Conservation (phyloP, 2,888 invertebrate species). For the Sphecodes monilicornis region DNA sequence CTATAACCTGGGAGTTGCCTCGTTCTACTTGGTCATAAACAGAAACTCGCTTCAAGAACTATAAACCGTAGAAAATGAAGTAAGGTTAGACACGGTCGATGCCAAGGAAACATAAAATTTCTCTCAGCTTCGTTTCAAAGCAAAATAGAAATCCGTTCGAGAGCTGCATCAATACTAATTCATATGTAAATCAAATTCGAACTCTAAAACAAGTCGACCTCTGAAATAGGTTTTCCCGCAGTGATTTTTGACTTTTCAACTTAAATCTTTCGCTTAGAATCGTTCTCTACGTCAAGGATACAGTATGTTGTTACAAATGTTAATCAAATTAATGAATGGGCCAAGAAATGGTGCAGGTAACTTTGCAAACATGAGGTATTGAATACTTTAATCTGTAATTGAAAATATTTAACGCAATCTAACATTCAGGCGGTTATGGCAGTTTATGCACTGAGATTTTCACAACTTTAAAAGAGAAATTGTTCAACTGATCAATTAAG, state of each 20-base stretch:
- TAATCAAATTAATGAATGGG: not conserved
- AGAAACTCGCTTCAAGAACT: not conserved
- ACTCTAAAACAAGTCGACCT: not conserved
- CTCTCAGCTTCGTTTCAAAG: not conserved
- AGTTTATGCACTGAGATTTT: no score
- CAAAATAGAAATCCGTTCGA: not conserved
- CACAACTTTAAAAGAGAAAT: not conserved
- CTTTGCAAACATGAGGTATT: no score
- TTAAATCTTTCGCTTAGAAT: not conserved
- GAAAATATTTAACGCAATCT: no score
- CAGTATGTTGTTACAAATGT: not conserved
- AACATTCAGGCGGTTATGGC: no score
- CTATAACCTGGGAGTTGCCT: not conserved
- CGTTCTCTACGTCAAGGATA: not conserved
- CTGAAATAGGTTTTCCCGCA: not conserved
- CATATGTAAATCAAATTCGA: not conserved
- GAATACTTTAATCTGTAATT: no score
- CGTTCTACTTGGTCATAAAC: not conserved
- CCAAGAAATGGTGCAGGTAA: no score
- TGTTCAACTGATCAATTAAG: not conserved
- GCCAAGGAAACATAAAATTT: constrained; percentile 25
- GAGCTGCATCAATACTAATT: not conserved
- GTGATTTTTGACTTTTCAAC: not conserved
- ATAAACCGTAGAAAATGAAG: no score
- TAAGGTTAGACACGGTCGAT: not conserved